These are phyloP conservation scores for Oligia fasciuncula DNA, from an alignment of 2,888 invertebrate species.

Conservation along the genomic window DNA sequence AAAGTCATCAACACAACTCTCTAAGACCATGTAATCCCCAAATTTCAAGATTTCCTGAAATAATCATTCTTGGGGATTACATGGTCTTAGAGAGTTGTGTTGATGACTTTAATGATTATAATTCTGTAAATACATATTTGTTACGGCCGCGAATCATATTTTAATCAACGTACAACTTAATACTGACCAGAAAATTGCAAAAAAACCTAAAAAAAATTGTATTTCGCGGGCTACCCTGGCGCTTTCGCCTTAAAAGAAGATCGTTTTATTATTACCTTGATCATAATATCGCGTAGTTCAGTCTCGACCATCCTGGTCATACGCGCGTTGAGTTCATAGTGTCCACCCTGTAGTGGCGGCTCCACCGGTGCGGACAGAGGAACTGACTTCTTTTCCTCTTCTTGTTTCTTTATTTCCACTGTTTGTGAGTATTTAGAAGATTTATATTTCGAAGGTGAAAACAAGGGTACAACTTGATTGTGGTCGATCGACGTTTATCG, in stretches of 20 bases:
- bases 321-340: constrained; percentile 71
- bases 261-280: constrained; percentile 65
- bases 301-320: constrained; percentile 72
- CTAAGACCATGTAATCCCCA: too few relatives aligned
- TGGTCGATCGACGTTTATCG: neutral
- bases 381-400: constrained; percentile 34
- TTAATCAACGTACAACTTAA: too few relatives aligned
- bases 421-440: neutral
- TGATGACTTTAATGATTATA: too few relatives aligned
- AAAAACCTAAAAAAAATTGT: too few relatives aligned
- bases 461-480: neutral
- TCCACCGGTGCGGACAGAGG: neutral
- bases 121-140: too few relatives aligned
- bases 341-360: constrained; percentile 38
- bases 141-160: too few relatives aligned
- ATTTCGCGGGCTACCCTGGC: too few relatives aligned
- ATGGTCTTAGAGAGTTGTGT: too few relatives aligned
- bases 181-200: too few relatives aligned
- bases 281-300: constrained; percentile 78
- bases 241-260: neutral
- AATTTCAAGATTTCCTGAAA: too few relatives aligned
- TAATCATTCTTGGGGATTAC: too few relatives aligned
- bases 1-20: too few relatives aligned
- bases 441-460: neutral
- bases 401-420: constrained; percentile 49